Conservation (phyloP, 2,888 invertebrate species). For the Dinocampus coccinellae region DNA sequence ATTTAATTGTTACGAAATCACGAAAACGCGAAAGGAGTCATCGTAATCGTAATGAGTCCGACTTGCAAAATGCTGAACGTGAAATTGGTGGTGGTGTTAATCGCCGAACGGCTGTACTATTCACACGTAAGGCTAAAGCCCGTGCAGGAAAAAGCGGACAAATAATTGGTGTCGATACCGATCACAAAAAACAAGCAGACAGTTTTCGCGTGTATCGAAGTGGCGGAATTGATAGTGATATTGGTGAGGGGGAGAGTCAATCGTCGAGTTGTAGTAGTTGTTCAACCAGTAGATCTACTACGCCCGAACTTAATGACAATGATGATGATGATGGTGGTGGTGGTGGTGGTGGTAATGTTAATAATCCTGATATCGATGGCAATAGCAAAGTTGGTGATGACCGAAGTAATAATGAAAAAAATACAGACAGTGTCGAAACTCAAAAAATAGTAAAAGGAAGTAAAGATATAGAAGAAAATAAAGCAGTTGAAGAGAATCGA, state of each 20-base stretch:
- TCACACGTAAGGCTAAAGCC: conserved; percentile 79
- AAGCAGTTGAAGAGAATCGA: conserved; percentile 56
- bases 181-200: conserved; percentile 63
- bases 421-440: conserved; percentile 54
- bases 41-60: conserved; percentile 57
- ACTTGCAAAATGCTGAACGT: conserved; percentile 57
- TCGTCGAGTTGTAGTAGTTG: conserved; percentile 67
- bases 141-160: conserved; percentile 69
- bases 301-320: conserved; percentile 59
- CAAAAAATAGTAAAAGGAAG: conserved; percentile 40
- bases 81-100: conserved; percentile 72
- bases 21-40: conserved; percentile 62
- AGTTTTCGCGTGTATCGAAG: conserved; percentile 64
- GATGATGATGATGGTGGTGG: conserved; percentile 70
- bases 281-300: conserved; percentile 64
- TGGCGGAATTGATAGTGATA: conserved; percentile 64
- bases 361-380: conserved; percentile 61
- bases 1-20: conserved; percentile 47
- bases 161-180: conserved; percentile 52
- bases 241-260: conserved; percentile 65
- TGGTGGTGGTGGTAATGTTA: conserved; percentile 63
- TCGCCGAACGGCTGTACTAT: conserved; percentile 81
- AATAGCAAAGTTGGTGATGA: conserved; percentile 63
- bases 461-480: conserved; percentile 48
- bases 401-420: conserved; percentile 66